Conservation (phyloP, 2,888 invertebrate species). For the Pristionchus maxplancki region DNA sequence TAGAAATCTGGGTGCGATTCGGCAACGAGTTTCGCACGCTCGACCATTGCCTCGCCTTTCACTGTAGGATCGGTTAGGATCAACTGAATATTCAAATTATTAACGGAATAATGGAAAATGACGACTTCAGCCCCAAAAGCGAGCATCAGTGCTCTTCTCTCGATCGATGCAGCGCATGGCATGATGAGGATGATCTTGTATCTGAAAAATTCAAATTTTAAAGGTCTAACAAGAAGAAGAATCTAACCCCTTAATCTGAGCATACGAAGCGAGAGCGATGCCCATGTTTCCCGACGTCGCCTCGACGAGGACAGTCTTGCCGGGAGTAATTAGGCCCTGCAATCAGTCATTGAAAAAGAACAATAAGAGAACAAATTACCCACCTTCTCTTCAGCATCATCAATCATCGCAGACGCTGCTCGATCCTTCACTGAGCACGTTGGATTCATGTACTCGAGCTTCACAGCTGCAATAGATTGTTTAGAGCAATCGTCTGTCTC, state of each 20-base stretch:
- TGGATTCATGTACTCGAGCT: constrained; percentile 77
- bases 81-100: too few species aligned
- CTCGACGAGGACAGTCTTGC: constrained; percentile 69
- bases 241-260: constrained; percentile 8
- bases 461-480: constrained; percentile 66
- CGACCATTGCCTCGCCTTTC: background rate
- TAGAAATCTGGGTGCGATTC: constrained; percentile 20
- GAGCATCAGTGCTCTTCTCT: constrained; percentile 61
- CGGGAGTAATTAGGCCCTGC: constrained; percentile 63
- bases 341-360: background rate
- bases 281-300: constrained; percentile 76
- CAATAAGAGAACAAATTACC: too few species aligned
- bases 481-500: too few species aligned
- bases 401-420: constrained; percentile 73
- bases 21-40: background rate
- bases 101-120: too few species aligned
- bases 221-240: background rate
- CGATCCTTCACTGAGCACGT: constrained; percentile 76
- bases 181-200: constrained; percentile 69
- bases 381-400: constrained; percentile 61
- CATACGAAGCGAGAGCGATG: constrained; percentile 70
- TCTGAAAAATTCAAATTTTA: constrained; percentile 47
- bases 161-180: constrained; percentile 64
- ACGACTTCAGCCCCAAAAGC: constrained; percentile 63
- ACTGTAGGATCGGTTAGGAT: constrained; percentile 16